Evolutionary conservation across 2,888 invertebrate genomes (phyloP).

Genomic region (Morpho helenor): DNA sequence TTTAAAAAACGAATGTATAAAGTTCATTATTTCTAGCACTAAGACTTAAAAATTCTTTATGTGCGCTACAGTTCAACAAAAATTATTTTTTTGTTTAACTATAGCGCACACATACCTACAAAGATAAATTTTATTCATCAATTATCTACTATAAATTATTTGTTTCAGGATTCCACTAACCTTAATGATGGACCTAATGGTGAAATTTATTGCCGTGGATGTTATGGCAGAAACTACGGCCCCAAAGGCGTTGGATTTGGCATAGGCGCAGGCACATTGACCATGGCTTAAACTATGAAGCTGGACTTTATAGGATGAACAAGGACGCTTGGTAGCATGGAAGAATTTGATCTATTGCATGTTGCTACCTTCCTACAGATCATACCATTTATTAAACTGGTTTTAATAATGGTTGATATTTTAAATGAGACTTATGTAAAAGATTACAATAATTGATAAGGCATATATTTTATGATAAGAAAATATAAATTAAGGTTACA

Average conservation of each 20-base stretch:
- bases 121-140: no score
- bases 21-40: no score
- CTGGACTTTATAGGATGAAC: slow-evolving; percentile 65
- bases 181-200: slow-evolving; percentile 95
- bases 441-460: slow-evolving; percentile 40
- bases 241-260: slow-evolving; percentile 95
- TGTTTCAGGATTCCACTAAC: slow-evolving; percentile 88
- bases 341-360: slow-evolving; percentile 64
- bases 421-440: slow-evolving; percentile 58
- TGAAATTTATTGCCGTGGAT: slow-evolving; percentile 95
- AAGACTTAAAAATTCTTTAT: no score
- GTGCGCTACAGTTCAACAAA: no score
- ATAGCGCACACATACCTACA: no score
- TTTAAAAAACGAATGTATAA: no score
- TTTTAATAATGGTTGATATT: slow-evolving; percentile 76
- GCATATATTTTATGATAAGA: slow-evolving; percentile 70
- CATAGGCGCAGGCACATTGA: slow-evolving; percentile 93
- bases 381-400: slow-evolving; percentile 77
- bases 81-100: no score
- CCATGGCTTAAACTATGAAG: slow-evolving; percentile 87
- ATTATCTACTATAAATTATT: slow-evolving; percentile 17
- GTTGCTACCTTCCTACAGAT: slow-evolving; percentile 57
- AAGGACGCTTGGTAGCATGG: slow-evolving; percentile 55
- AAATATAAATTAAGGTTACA: slow-evolving; percentile 78
- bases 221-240: slow-evolving; percentile 92